Base-by-base conservation (phyloP, 2,113 vertebrate species). In the Oryzias celebensis region DNA sequence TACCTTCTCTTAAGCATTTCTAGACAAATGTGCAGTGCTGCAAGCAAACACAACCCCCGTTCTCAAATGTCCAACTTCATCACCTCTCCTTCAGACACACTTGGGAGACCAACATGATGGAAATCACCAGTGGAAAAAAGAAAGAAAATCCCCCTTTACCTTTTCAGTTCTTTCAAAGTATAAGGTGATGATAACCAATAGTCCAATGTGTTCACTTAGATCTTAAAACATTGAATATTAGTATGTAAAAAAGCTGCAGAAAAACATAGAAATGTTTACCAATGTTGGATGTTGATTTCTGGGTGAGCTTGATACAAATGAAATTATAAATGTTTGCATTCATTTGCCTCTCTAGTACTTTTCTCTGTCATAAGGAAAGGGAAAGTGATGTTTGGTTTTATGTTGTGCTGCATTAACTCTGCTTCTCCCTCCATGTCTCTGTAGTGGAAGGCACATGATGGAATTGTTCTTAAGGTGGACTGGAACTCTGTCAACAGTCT, bases 401-500 rank as follows among this genome's bases (percentile, higher is more conserved):
- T 52, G 18, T 46, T 52, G 20, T 36, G 50, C 2, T 55, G 10
- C 10, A 7, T 2, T 50, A 46, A 10, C 10, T 31, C 10, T 24
- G 5, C 24, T n/a, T 58, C n/a, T 58, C 41, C 65, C 50, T 71
- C 59, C 68, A 72, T 82, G 48, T 57, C 47, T 16, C 73, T 75
- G 20, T 68, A 99, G 97, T 99, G 96, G 97, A 99, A 96, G 85
- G 97, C 94, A 77, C 97, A 99, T 10, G 96, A 98, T 80, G 97
- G 96, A 15, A 73, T 98, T 75, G 89, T 98, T 88, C 88, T 98
- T 74, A 98, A 95, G 86, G 94, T 96, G 57, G 97, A 98, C 82
- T 99, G 97, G 97, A 99, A 96, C 73, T 93, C 94, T 20, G 93
- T 99, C 52, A 98, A 95, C 85, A 95, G 96, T 54, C 88, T 96